Base-by-base conservation (phyloP, 2,888 invertebrate genomes). In the Hypercompe scribonia region DNA sequence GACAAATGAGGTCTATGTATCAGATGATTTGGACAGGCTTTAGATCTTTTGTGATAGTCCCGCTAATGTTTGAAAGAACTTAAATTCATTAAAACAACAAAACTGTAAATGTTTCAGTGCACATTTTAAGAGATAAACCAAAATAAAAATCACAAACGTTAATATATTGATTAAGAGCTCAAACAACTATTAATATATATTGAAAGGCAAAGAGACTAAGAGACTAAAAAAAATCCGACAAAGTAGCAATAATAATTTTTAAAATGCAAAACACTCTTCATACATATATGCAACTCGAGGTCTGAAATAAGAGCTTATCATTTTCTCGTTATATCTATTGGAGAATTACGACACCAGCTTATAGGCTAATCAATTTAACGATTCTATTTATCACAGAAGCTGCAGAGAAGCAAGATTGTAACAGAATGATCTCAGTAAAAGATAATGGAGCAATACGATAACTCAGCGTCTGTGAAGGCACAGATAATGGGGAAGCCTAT, bases 371-470 rank as follows among this genome's bases (percentile, higher is more conserved):
- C 11, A 39, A 28, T 15, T n/a, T 39, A 42, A 42, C 21, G 11
- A 46, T 33, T 31, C 31, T 3, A 39, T 15, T 34, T 36, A 61
- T 42, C 39, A 21, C 18, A 65, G 7, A 33, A 69, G 39, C 18
- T 42, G 39, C 31, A 10, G 18, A 33, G 42, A 58, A 33, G 34
- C 36, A 61, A 34, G 31, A 8, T 31, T n/a, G 8, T 31, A 61
- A 69, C 39, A 70, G n/a, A 63, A 64, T n/a, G 34, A 70, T 65
- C 46, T 10, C 21, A 46, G 65, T 65, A 65, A 50, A 54, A 50
- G 21, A 54, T 65, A 71, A 71, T 71, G 34, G 36, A 50, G 65
- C 65, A 70, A 50, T 61, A 69, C 61, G 31, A 69, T 42, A 42
- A 31, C 58, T 50, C 15, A 33, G 64, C 46, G 18, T 46, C 63